phyloP scores from a whole-genome alignment of 2,888 invertebrate species.

The Napeogenes sylphis region DNA sequence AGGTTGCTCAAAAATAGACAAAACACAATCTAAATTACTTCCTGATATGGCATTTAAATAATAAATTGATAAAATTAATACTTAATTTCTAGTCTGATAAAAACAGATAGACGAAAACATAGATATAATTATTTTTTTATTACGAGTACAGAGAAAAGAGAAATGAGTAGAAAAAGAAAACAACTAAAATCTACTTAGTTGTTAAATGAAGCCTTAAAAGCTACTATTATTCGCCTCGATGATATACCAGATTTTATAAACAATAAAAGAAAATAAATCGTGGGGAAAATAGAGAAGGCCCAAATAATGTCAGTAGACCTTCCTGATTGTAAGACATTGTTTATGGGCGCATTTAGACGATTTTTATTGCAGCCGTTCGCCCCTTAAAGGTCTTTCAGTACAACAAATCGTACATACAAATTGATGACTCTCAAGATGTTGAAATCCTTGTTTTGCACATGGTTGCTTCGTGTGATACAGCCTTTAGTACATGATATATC shows the following conservation, averaged over 20 bases:
- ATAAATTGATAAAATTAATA: too few species aligned
- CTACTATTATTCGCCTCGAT: too few species aligned
- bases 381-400: conserved; percentile 12
- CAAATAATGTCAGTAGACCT: conserved; percentile 12
- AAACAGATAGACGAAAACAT: too few species aligned
- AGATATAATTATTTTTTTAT: too few species aligned
- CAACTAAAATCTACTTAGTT: too few species aligned
- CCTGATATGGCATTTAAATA: too few species aligned
- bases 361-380: conserved; percentile 20
- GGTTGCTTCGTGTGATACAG: conserved; percentile 18
- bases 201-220: too few species aligned
- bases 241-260: background rate
- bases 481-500: conserved; percentile 52
- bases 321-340: conserved; percentile 15
- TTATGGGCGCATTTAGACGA: conserved; percentile 17
- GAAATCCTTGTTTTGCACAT: background rate
- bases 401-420: conserved; percentile 8
- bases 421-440: background rate
- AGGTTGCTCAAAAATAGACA: too few species aligned
- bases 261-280: conserved; percentile 13
- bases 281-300: conserved; percentile 4
- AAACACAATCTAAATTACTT: too few species aligned
- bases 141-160: too few species aligned
- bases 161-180: too few species aligned
- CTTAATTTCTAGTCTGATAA: too few species aligned